Percentiles rank a stretch among this genome's conserved stretches.
Evolutionary conservation across 2,113 vertebrate genomes (phyloP).

Genomic region (Misgurnus mizolepis): DNA sequence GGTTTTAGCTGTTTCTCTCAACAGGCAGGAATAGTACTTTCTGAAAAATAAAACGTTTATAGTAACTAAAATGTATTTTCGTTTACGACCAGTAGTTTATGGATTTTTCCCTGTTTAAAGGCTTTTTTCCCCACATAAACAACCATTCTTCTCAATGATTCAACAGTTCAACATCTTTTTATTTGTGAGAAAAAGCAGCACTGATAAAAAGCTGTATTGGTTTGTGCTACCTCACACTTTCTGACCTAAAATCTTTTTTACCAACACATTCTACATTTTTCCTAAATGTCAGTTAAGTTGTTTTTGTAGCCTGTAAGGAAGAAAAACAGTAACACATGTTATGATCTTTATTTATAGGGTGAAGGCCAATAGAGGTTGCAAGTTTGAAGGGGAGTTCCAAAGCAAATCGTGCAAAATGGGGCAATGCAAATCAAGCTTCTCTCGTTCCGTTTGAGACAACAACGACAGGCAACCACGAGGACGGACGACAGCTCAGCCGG

Average conservation of each 20-base stretch:
- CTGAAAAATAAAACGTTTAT: too few species aligned
- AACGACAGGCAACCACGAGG: conserved; percentile 69
- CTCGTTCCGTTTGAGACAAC: conserved; percentile 63
- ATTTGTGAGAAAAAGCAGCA: not conserved
- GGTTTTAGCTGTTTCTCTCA: too few species aligned
- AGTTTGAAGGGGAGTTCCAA: conserved; percentile 37
- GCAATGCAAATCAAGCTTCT: conserved; percentile 66
- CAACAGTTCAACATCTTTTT: not conserved
- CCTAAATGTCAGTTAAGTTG: not conserved
- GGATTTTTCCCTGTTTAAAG: too few species aligned
- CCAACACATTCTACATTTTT: not conserved
- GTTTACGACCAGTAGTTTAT: not conserved
- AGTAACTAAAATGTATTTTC: not conserved
- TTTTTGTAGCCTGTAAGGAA: not conserved
- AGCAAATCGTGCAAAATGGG: conserved; percentile 63
- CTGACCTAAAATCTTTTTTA: not conserved
- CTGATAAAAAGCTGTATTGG: not conserved
- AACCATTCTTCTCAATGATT: not conserved
- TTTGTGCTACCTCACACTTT: too few species aligned
- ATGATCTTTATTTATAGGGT: conserved; percentile 55
- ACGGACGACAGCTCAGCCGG: conserved; percentile 62
- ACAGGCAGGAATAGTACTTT: too few species aligned
- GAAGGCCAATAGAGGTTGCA: conserved; percentile 34
- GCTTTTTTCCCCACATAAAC: too few species aligned
- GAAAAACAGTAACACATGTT: conserved; percentile 29